phyloP scores from a whole-genome alignment of 2,888 invertebrate species.

The Habrosyne pyritoides region DNA sequence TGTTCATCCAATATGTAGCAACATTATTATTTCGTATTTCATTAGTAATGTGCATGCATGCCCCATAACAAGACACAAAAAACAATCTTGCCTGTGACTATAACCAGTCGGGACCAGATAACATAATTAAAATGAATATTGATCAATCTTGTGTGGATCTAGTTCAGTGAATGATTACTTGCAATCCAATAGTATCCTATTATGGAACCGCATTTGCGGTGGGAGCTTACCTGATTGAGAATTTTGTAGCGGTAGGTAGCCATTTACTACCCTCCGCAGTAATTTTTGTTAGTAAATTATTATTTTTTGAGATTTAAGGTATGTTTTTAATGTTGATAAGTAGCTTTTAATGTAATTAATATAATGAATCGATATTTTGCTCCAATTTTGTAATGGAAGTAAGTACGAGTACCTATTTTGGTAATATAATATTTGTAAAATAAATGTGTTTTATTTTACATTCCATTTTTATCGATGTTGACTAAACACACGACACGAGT shows the following conservation, averaged over 20 bases:
- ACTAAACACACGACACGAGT: not conserved
- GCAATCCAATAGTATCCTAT: not conserved
- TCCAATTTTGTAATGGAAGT: constrained; percentile 63
- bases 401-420: constrained; percentile 69
- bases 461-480: not conserved
- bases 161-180: not conserved
- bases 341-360: constrained; percentile 81
- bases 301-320: constrained; percentile 81
- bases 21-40: not conserved
- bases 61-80: too few relatives aligned
- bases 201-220: not conserved
- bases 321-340: constrained; percentile 79
- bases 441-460: constrained; percentile 45
- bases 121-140: too few relatives aligned
- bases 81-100: too few relatives aligned
- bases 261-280: constrained; percentile 24
- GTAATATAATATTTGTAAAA: constrained; percentile 71
- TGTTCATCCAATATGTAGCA: too few relatives aligned
- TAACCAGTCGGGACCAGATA: too few relatives aligned
- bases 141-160: constrained; percentile 16
- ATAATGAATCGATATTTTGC: constrained; percentile 73
- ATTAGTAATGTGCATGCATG: not conserved
- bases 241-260: constrained; percentile 12
- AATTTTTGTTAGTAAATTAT: constrained; percentile 82
- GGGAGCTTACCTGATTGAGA: not conserved